Base-by-base conservation (phyloP, 2,888 invertebrate species). In the Drosophila histrio region DNA sequence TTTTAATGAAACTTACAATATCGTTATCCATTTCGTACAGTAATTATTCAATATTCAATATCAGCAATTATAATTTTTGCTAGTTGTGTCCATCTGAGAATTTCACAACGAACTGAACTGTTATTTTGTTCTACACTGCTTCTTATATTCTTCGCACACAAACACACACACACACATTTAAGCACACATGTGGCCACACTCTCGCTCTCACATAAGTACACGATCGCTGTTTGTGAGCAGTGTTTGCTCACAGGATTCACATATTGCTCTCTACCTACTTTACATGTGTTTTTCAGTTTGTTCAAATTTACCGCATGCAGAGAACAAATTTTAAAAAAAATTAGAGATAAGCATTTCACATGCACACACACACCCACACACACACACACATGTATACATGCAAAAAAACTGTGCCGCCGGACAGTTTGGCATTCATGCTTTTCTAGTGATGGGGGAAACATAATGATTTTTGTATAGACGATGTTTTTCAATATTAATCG, bases 41-140 rank as follows among this genome's bases (percentile, higher is more conserved):
- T 13, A 28, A 15, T 32, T 39, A 17, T 34, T 32, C 2, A 21
- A 13, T 15, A n/a, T 9, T 26, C 11, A 53, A 13, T 15, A 8
- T n/a, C 6, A 11, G 11, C 7, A 36, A 32, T 34, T 11, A 1
- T 11, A 24, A 9, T 1, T n/a, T n/a, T n/a, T n/a, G n/a, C n/a
- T n/a, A 13, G 46, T 0, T 34, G 44, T 15, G 19, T 0, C 9
- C 59, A 8, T 9, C n/a, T 13, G 0, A 13, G 36, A 56, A 41
- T 46, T 73, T 41, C 50, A 47, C 36, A 67, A 38, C 30, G 15
- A 52, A 71, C 71, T 71, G 46, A 46, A 1, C n/a, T 8, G 22
- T 0, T 11, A 15, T 13, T 21, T 21, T 8, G 11, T 9, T 5
- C 9, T 11, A 3, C 17, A 19, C 22, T 6, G 38, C 15, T 13